A percentile compares a stretch with the other conserved stretches of the same genome.
These are phyloP conservation scores for Antennarius maculatus DNA, from an alignment of 2,797 vertebrate species.

Conservation along the genomic window DNA sequence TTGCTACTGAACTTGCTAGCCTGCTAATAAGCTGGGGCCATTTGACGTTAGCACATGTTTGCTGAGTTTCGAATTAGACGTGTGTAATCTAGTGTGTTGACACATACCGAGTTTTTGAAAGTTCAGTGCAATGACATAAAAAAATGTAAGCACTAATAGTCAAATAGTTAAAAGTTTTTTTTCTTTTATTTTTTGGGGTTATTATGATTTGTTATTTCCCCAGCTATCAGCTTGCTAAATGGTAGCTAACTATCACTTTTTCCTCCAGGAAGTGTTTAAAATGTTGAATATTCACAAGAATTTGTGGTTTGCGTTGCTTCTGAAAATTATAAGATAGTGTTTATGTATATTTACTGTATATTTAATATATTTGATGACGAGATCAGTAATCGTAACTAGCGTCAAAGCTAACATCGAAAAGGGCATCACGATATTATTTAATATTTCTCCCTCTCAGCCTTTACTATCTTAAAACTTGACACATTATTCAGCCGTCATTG, in stretches of 20 bases:
- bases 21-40: constrained; percentile 40
- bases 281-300: not conserved
- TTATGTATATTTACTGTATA: not conserved
- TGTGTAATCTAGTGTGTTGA: not conserved
- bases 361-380: not conserved
- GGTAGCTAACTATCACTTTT: constrained; percentile 12
- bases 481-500: not conserved
- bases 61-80: constrained; percentile 21
- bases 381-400: not conserved
- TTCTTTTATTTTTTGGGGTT: constrained; percentile 1
- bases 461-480: not conserved
- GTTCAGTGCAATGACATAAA: accelerated
- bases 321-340: not conserved
- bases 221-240: constrained; percentile 46
- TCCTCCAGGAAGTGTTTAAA: constrained; percentile 1
- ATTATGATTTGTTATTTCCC: constrained; percentile 60
- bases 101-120: not conserved
- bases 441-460: not conserved
- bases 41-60: constrained; percentile 46
- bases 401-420: constrained; percentile 9
- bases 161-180: too few species aligned
- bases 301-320: not conserved
- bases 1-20: constrained; percentile 36
- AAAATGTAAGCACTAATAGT: accelerated
- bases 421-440: not conserved